phyloP scores from a whole-genome alignment of 2,113 vertebrate genomes.

The Lucifuga dentata region DNA sequence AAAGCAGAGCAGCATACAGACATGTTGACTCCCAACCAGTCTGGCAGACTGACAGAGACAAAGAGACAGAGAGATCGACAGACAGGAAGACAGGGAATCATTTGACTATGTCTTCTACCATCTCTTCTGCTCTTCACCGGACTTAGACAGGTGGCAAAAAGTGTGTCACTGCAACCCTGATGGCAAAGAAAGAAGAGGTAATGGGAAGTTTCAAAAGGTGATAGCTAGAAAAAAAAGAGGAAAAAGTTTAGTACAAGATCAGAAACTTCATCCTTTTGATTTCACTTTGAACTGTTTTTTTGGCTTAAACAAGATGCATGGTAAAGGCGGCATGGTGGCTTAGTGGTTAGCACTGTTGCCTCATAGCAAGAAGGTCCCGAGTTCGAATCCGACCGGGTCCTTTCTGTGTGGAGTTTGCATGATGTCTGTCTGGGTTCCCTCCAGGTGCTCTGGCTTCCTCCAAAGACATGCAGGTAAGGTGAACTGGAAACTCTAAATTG shows the following conservation, averaged over 20 bases:
- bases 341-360: too few relatives aligned
- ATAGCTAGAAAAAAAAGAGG: constrained; percentile 13
- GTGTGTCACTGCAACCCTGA: constrained; percentile 43
- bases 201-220: constrained; percentile 44
- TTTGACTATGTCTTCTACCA: constrained; percentile 44
- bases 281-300: background rate
- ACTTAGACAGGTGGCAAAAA: constrained; percentile 34
- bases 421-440: too few relatives aligned
- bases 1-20: constrained; percentile 54
- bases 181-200: constrained; percentile 19
- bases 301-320: too few relatives aligned
- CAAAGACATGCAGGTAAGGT: too few relatives aligned
- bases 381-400: too few relatives aligned
- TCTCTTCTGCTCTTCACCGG: constrained; percentile 42
- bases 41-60: constrained; percentile 46
- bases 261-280: background rate
- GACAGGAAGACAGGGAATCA: constrained; percentile 46
- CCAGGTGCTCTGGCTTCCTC: too few relatives aligned
- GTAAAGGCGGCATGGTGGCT: too few relatives aligned
- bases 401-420: too few relatives aligned
- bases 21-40: constrained; percentile 48
- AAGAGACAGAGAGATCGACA: constrained; percentile 35
- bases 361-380: too few relatives aligned
- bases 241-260: constrained; percentile 12
- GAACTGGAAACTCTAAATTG: too few relatives aligned